These are phyloP conservation scores for Nannoperca australis DNA, from an alignment of 2,797 vertebrate species.

Conservation along the genomic window DNA sequence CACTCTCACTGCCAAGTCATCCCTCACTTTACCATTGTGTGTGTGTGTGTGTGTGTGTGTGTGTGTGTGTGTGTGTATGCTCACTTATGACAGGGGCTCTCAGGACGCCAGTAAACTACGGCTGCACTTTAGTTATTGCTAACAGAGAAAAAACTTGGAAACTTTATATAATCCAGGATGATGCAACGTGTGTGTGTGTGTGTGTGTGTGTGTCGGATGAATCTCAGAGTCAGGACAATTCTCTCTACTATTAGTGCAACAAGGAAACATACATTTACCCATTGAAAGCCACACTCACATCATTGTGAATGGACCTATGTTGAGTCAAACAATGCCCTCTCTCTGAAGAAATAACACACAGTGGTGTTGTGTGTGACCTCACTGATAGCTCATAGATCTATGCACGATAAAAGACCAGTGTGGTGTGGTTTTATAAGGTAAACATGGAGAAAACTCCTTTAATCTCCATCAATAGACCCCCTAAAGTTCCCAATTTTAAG, in stretches of 20 bases:
- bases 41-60: slow-evolving; percentile 26
- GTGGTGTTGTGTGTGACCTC: slow-evolving; percentile 60
- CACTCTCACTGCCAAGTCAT: slow-evolving; percentile 68
- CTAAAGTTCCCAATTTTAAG: slow-evolving; percentile 56
- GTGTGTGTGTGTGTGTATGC: slow-evolving; percentile 44
- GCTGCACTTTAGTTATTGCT: slow-evolving; percentile 65
- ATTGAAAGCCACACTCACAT: slow-evolving; percentile 38
- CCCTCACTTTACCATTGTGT: slow-evolving; percentile 54
- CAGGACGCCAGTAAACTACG: slow-evolving; percentile 59
- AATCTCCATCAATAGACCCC: slow-evolving; percentile 66
- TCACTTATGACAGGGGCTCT: slow-evolving; percentile 56
- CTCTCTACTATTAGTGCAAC: slow-evolving; percentile 45
- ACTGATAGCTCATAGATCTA: slow-evolving; percentile 54
- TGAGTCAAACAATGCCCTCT: slow-evolving; percentile 60
- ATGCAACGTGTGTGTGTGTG: slow-evolving; percentile 61
- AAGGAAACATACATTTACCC: slow-evolving; percentile 57
- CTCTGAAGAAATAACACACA: slow-evolving; percentile 56
- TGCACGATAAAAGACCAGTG: slow-evolving; percentile 64
- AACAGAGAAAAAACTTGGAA: slow-evolving; percentile 55
- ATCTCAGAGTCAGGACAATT: slow-evolving; percentile 30
- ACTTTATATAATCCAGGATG: slow-evolving; percentile 61
- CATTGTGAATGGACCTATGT: slow-evolving; percentile 56
- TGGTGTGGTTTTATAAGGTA: slow-evolving; percentile 71
- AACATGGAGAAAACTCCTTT: slow-evolving; percentile 64
- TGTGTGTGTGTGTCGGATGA: slow-evolving; percentile 22